Evolutionary conservation across 2,113 vertebrate genomes (phyloP).

Genomic region (Stigmatopora argus): DNA sequence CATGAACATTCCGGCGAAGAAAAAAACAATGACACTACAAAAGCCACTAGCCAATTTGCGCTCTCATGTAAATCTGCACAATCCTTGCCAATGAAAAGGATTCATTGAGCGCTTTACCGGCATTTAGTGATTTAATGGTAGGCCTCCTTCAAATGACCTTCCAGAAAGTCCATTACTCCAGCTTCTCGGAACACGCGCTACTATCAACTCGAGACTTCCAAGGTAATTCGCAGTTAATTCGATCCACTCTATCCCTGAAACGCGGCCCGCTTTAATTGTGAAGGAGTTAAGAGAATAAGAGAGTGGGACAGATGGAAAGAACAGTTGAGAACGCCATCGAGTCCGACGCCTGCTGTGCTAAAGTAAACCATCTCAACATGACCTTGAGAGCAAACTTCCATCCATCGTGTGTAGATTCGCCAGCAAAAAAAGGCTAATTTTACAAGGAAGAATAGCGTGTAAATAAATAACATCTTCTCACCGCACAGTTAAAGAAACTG

Average conservation of each 20-base stretch:
- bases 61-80: constrained; percentile 36
- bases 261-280: constrained; percentile 52
- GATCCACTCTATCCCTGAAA: constrained; percentile 50
- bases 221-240: constrained; percentile 57
- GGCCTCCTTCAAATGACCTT: constrained; percentile 58
- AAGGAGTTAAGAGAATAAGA: constrained; percentile 23
- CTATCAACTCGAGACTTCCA: constrained; percentile 27
- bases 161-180: constrained; percentile 46
- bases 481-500: constrained; percentile 7
- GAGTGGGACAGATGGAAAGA: constrained; percentile 29
- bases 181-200: constrained; percentile 17
- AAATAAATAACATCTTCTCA: background rate
- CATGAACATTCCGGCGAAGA: too few relatives aligned
- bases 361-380: constrained; percentile 47
- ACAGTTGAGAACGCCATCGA: constrained; percentile 20
- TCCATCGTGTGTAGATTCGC: constrained; percentile 27
- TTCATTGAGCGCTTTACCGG: constrained; percentile 32
- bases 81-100: constrained; percentile 21
- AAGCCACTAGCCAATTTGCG: constrained; percentile 31
- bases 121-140: constrained; percentile 48
- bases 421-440: constrained; percentile 2
- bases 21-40: constrained; percentile 31
- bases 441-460: background rate
- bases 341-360: constrained; percentile 46
- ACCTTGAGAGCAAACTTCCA: constrained; percentile 41